A percentile compares a stretch with the other conserved stretches of the same genome.
Evolutionary conservation across 2,797 vertebrate species (phyloP).

Genomic region (Podarcis lilfordi): DNA sequence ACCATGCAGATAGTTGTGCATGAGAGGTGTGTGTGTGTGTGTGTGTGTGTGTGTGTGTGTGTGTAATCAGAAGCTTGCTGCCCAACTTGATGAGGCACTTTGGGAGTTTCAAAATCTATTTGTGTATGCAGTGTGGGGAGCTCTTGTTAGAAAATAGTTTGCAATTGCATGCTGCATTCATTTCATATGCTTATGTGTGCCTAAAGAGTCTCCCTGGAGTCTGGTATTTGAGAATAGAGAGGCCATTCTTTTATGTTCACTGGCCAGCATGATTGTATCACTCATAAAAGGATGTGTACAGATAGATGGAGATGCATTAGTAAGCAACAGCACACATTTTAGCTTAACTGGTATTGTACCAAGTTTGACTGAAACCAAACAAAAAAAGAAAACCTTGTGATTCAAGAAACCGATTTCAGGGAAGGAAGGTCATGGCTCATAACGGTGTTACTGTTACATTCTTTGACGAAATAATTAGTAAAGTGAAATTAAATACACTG

Average conservation of each 20-base stretch:
- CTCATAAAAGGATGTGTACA: constrained; percentile 42
- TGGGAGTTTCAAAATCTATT: neutral
- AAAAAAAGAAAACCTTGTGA: constrained; percentile 42
- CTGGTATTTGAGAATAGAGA: neutral
- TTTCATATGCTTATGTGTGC: neutral
- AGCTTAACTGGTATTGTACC: constrained; percentile 40
- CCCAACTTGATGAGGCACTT: neutral
- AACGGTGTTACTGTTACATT: constrained; percentile 36
- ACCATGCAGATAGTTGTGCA: too few species aligned
- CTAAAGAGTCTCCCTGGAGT: neutral
- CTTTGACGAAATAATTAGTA: constrained; percentile 34
- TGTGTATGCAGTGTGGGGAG: neutral
- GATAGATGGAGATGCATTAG: constrained; percentile 40
- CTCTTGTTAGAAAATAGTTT: neutral
- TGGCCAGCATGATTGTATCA: constrained; percentile 33
- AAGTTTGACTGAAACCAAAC: constrained; percentile 29
- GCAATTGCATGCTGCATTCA: neutral
- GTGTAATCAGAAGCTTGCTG: neutral
- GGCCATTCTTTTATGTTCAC: constrained; percentile 35
- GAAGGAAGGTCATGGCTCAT: constrained; percentile 55
- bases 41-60: too few species aligned
- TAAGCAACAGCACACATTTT: constrained; percentile 53
- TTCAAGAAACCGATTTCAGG: constrained; percentile 57
- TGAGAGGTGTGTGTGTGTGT: too few species aligned
- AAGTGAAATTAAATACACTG: neutral